Conservation (phyloP, 64 coral and sea anemone species). For the Anthopleura sola region DNA sequence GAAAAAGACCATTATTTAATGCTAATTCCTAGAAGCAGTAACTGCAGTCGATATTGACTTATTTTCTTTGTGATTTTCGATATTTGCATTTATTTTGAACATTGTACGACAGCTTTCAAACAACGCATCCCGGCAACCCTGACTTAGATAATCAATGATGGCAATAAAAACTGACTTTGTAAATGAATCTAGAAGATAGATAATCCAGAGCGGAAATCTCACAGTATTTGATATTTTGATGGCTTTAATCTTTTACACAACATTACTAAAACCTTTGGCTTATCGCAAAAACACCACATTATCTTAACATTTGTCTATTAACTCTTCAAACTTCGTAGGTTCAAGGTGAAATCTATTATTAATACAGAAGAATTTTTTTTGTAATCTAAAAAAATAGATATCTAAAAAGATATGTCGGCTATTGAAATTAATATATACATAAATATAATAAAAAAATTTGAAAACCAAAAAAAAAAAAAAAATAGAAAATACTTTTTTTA, state of each 20-base stretch:
- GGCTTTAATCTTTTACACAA: conserved; percentile 18
- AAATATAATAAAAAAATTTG: background rate
- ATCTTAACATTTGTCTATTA: conserved; percentile 12
- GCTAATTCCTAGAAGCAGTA: background rate
- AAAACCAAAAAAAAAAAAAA: background rate
- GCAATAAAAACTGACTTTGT: conserved; percentile 5
- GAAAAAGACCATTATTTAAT: conserved; percentile 19
- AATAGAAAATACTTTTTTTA: background rate
- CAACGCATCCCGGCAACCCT: background rate
- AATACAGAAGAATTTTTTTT: background rate
- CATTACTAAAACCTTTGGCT: conserved; percentile 11
- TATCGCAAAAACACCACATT: conserved; percentile 10
- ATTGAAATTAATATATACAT: background rate
- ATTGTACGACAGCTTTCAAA: background rate
- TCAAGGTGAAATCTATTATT: conserved; percentile 11
- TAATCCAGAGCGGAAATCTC: conserved; percentile 9
- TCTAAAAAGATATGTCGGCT: background rate
- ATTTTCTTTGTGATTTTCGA: conserved; percentile 1
- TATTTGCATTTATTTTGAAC: background rate
- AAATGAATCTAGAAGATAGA: conserved; percentile 15
- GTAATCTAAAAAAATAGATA: background rate
- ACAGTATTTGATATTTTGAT: conserved; percentile 15
- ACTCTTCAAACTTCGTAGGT: conserved; percentile 9
- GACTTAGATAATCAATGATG: background rate
- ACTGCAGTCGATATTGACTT: conserved; percentile 9